Percentiles rank a stretch among this genome's conserved stretches.
These are phyloP conservation scores for Eriosoma lanigerum DNA, from an alignment of 1,140 invertebrate species.

Conservation along the genomic window DNA sequence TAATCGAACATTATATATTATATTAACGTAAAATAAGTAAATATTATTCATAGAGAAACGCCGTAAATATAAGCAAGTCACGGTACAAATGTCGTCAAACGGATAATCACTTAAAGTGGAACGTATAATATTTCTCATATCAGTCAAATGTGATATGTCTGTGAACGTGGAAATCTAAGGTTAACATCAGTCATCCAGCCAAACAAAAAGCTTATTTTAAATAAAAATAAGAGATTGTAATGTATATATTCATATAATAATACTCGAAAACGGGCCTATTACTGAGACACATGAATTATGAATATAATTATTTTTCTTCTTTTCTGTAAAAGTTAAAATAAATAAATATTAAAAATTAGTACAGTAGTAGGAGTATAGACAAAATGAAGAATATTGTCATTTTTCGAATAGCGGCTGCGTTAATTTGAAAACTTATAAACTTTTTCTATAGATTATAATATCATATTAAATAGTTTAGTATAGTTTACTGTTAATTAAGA, in stretches of 20 bases:
- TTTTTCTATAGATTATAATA: too few relatives aligned
- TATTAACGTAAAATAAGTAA: slow-evolving; percentile 40
- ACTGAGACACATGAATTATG: not conserved
- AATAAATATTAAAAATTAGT: too few relatives aligned
- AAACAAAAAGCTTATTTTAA: slow-evolving; percentile 16
- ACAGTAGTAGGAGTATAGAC: too few relatives aligned
- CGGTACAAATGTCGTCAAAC: not conserved
- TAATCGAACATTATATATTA: not conserved
- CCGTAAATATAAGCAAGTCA: slow-evolving; percentile 28
- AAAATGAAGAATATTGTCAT: too few relatives aligned
- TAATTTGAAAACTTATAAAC: too few relatives aligned
- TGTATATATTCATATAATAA: not conserved
- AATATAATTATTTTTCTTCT: too few relatives aligned
- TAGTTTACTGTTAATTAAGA: too few relatives aligned
- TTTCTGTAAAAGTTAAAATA: not conserved
- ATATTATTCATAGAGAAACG: slow-evolving; percentile 25
- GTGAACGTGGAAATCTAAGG: not conserved
- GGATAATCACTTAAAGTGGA: slow-evolving; percentile 33
- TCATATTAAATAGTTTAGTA: too few relatives aligned
- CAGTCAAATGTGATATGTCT: not conserved
- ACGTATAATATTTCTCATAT: too few relatives aligned
- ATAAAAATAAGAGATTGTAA: not conserved
- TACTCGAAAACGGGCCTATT: not conserved
- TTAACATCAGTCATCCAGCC: not conserved
- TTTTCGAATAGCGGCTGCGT: too few relatives aligned